Evolutionary conservation across 2,888 invertebrate genomes (phyloP).

Genomic region (Chrysodeixis includens): DNA sequence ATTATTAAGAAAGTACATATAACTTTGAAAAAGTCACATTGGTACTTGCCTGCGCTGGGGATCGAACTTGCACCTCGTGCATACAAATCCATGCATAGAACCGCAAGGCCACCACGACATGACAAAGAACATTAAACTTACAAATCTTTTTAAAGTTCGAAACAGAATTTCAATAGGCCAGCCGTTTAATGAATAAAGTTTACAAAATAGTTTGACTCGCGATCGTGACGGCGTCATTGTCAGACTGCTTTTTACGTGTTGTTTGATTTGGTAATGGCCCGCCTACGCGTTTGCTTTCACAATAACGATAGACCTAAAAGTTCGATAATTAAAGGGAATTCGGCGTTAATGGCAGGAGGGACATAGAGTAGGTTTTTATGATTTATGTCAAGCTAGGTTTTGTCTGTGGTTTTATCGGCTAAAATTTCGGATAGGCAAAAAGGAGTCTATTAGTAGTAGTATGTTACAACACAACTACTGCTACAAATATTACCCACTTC

Average conservation of each 20-base stretch:
- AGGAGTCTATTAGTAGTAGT: no score
- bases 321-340: slow-evolving; percentile 5
- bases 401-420: no score
- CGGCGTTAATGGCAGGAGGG: neutral
- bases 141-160: neutral
- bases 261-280: slow-evolving; percentile 7
- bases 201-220: neutral
- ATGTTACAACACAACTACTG: no score
- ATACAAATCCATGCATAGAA: no score
- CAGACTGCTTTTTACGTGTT: neutral
- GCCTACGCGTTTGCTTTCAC: slow-evolving; percentile 1
- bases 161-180: neutral
- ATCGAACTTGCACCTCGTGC: no score
- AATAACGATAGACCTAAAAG: neutral
- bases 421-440: no score
- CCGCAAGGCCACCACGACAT: no score
- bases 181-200: slow-evolving; percentile 7
- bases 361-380: neutral
- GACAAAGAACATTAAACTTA: neutral
- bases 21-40: no score
- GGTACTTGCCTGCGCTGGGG: no score
- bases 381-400: no score
- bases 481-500: no score
- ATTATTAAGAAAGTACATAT: no score
- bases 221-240: neutral